phyloP scores from a whole-genome alignment of 2,888 invertebrate genomes.

The Tupiocoris notatus region DNA sequence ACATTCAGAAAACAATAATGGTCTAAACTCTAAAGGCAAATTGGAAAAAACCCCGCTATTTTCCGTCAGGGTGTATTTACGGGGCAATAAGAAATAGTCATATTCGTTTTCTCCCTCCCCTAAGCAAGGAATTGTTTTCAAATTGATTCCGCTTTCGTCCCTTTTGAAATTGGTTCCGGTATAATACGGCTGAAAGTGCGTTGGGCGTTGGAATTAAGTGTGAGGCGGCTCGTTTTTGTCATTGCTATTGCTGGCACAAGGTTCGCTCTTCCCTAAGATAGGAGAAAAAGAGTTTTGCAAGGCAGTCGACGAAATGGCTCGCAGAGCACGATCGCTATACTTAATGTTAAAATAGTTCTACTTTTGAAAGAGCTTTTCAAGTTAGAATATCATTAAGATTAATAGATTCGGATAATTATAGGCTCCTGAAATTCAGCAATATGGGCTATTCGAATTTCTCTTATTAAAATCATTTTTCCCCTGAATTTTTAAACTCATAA shows the following conservation, averaged over 20 bases:
- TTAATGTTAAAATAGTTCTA: too few relatives aligned
- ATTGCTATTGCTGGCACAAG: background rate
- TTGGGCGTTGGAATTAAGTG: background rate
- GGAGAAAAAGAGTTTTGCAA: background rate
- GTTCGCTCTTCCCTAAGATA: background rate
- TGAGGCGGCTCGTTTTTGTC: background rate
- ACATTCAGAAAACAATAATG: background rate
- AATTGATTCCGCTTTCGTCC: slow-evolving; percentile 16
- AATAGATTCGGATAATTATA: too few relatives aligned
- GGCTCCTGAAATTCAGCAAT: too few relatives aligned
- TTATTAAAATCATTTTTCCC: too few relatives aligned
- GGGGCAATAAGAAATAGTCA: slow-evolving; percentile 12
- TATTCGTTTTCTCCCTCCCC: slow-evolving; percentile 6
- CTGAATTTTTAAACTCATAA: too few relatives aligned
- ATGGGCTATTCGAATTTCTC: too few relatives aligned
- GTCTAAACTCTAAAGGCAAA: slow-evolving; percentile 11
- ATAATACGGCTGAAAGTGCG: slow-evolving; percentile 12
- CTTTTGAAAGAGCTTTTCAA: too few relatives aligned
- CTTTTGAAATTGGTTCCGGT: slow-evolving; percentile 5
- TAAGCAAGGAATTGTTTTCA: slow-evolving; percentile 8
- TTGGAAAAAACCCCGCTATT: slow-evolving; percentile 28
- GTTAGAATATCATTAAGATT: too few relatives aligned
- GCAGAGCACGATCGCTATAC: too few relatives aligned
- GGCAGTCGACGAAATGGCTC: background rate
- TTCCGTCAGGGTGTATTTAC: slow-evolving; percentile 20